Base-by-base conservation (phyloP, 1,140 invertebrate species). In the Lepidostoma basale region DNA sequence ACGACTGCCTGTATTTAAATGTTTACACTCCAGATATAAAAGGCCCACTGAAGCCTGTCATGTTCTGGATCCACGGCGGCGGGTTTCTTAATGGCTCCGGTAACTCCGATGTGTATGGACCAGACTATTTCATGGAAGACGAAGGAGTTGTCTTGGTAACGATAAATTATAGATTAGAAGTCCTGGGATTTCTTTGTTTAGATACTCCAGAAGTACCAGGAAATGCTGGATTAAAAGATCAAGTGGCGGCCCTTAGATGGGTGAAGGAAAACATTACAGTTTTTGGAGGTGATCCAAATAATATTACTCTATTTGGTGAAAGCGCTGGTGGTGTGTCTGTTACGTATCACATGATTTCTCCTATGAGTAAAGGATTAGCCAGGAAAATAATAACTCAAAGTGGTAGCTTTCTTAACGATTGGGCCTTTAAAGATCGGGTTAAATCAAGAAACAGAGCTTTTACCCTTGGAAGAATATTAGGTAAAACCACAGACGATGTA, bases 151-250 rank as follows among this genome's bases (percentile, higher is more conserved):
- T 93, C 1, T 81, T 93, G 0, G 90, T 93, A 0, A 89, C 90
- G 0, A 85, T 93, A 59, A 91, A 93, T 70, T 93, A 93, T 74
- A 82, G 92, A 68, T 78, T 93, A 9, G 91, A 90, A 42, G 85
- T 88, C 1, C 77, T 93, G 25, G 90, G 90, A 12, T 92, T 91
- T 75, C 74, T 92, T 20, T 88, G 87, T 63, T 86, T 83, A 6
- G 83, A 84, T 12, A 83, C 83, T 18, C 74, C 79, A 56, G 84
- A 88, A 42, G 77, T 89, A 5, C 84, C 74, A 1, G 75, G 75
- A 45, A 66, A 64, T 14, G 73, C 64, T 6, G 74, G 70, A 14
- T 49, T 76, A 23, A 68, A 66, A 23, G 64, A 73, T 45, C 71
- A 73, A 33, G 26, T 67, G 4, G 36, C 71, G n/a, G 68, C 63